These are phyloP conservation scores for Acrobasis consociella DNA, from an alignment of 2,888 invertebrate species.

Conservation along the genomic window DNA sequence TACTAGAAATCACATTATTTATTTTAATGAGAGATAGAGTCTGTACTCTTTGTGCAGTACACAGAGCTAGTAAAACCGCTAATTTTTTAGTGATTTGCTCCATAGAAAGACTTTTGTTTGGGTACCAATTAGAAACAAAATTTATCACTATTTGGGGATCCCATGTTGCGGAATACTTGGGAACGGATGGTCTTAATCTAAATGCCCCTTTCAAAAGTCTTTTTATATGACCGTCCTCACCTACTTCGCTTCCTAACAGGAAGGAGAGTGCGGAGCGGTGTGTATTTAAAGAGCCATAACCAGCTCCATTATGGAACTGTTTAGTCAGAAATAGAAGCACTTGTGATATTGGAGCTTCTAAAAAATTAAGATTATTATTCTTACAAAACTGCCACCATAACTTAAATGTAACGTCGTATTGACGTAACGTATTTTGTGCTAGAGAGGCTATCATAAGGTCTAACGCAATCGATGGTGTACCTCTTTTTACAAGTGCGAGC, in stretches of 20 bases:
- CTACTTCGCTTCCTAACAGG: constrained; percentile 35
- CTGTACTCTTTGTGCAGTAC: constrained; percentile 31
- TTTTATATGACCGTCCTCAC: constrained; percentile 32
- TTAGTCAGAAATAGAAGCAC: constrained; percentile 31
- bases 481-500: constrained; percentile 2
- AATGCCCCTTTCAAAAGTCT: constrained; percentile 38
- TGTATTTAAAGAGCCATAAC: constrained; percentile 36
- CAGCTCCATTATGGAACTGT: constrained; percentile 32
- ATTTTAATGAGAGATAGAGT: constrained; percentile 32
- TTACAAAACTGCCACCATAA: constrained; percentile 32
- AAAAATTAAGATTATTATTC: constrained; percentile 17
- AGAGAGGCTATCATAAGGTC: not conserved
- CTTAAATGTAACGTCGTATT: not conserved
- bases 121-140: constrained; percentile 32
- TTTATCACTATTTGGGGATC: constrained; percentile 37
- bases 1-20: constrained; percentile 22
- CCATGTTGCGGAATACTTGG: constrained; percentile 40
- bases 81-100: constrained; percentile 37
- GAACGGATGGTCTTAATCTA: constrained; percentile 34
- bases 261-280: constrained; percentile 40
- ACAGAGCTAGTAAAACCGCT: constrained; percentile 35
- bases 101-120: constrained; percentile 29
- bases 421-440: not conserved
- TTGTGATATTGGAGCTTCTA: not conserved
- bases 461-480: not conserved